phyloP scores from a whole-genome alignment of 2,888 invertebrate species.

The Habrosyne pyritoides region DNA sequence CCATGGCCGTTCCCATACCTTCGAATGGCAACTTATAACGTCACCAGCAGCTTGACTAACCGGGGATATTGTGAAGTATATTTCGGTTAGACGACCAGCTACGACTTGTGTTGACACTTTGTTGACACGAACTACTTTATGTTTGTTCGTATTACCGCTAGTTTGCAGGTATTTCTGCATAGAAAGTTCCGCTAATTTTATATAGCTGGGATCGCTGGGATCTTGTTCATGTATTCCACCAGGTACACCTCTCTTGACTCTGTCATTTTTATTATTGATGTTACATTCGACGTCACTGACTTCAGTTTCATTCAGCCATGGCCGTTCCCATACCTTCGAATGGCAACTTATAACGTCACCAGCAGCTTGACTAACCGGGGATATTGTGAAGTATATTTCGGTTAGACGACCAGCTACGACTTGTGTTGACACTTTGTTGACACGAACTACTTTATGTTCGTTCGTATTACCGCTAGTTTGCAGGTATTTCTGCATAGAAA shows the following conservation, averaged over 20 bases:
- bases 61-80: slow-evolving; percentile 28
- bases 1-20: slow-evolving; percentile 31
- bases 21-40: slow-evolving; percentile 21
- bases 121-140: slow-evolving; percentile 22
- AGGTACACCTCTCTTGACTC: slow-evolving; percentile 26
- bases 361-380: slow-evolving; percentile 3
- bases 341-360: slow-evolving; percentile 31
- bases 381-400: slow-evolving; percentile 28
- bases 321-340: slow-evolving; percentile 41
- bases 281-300: slow-evolving; percentile 32
- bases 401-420: slow-evolving; percentile 34
- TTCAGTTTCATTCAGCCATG: slow-evolving; percentile 39
- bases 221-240: slow-evolving; percentile 26
- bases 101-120: slow-evolving; percentile 34
- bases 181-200: slow-evolving; percentile 30
- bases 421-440: slow-evolving; percentile 34
- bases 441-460: slow-evolving; percentile 17
- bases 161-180: slow-evolving; percentile 33
- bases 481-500: slow-evolving; percentile 39
- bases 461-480: slow-evolving; percentile 14
- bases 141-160: slow-evolving; percentile 10
- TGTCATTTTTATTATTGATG: slow-evolving; percentile 7
- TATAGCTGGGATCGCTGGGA: slow-evolving; percentile 26
- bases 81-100: slow-evolving; percentile 25
- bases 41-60: slow-evolving; percentile 1